Conservation (phyloP, 2,797 vertebrate species). For the Perodicticus potto region DNA sequence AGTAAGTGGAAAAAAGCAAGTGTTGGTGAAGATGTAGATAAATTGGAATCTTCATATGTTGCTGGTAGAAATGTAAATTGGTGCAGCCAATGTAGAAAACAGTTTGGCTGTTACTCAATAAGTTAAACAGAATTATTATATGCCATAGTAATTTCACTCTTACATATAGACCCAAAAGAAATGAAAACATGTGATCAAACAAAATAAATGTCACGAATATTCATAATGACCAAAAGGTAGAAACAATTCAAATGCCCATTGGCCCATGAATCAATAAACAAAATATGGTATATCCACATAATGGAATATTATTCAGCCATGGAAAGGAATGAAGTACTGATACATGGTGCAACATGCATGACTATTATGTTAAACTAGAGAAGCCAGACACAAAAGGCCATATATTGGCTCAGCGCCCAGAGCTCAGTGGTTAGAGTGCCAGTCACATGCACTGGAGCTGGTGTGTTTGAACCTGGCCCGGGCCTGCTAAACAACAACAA, state of each 20-base stretch:
- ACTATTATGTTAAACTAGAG: background rate
- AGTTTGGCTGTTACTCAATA: background rate
- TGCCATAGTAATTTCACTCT: background rate
- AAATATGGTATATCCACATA: background rate
- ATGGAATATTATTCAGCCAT: background rate
- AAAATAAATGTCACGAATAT: background rate
- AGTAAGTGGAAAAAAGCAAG: background rate
- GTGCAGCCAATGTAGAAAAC: background rate
- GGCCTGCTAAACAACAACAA: no score
- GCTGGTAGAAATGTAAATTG: background rate
- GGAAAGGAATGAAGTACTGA: background rate
- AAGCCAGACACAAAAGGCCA: conserved; percentile 11
- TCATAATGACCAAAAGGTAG: background rate
- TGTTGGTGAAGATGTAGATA: conserved; percentile 8
- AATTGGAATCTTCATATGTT: background rate
- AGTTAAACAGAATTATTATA: conserved; percentile 56
- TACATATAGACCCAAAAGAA: background rate
- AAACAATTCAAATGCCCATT: background rate
- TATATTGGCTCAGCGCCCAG: background rate
- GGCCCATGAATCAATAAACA: background rate
- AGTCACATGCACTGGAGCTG: no score
- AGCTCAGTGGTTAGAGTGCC: no score
- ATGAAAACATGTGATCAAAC: conserved; percentile 34
- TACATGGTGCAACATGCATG: background rate
- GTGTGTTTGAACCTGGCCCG: no score